Base-by-base conservation (phyloP, 2,797 vertebrate genomes). In the Psittacula echo region DNA sequence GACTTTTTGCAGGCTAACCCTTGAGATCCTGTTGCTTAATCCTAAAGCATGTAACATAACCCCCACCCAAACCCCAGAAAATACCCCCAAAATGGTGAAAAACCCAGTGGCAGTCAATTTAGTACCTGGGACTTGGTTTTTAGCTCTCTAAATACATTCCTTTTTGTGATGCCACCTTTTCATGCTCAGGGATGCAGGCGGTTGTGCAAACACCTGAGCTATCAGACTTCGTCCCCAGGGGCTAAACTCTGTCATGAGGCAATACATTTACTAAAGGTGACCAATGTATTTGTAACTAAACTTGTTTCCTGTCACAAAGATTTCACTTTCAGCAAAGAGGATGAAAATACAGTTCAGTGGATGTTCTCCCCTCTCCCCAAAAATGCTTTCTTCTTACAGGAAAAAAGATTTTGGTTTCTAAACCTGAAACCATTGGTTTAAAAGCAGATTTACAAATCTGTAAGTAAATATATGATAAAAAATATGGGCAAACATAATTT, bases 321-420 rank as follows among this genome's bases (percentile, higher is more conserved):
- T 79, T 71, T 76, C n/a, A 18, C 8, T 93, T 83, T 80, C 45
- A 58, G 39, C 75, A 79, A 67, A 54, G 54, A 65, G 66, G 34
- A 74, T 75, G 41, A 50, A 87, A 81, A 77, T 37, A 21, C 12
- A 18, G 16, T 62, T 71, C 22, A 58, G 10, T 42, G 19, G 32
- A 64, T 13, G 9, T 17, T 27, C 5, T 3, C 21, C 13, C 5
- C 12, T 7, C 3, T 10, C 3, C 9, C 5, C 1, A 4, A 10
- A 66, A 84, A 11, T 34, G 20, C 5, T 81, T 77, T 60, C 32
- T 85, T 20, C 21, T 34, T 15, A 32, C 23, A 61, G 65, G 76
- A 44, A 61, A 71, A 30, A 24, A 18, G 4, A 1, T 20, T 75
- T 85, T 47, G 11, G 3, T 73, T 89, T 89, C 58, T 87, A 53